Evolutionary conservation across 2,888 invertebrate species (phyloP).

Genomic region (Ophraella communa): DNA sequence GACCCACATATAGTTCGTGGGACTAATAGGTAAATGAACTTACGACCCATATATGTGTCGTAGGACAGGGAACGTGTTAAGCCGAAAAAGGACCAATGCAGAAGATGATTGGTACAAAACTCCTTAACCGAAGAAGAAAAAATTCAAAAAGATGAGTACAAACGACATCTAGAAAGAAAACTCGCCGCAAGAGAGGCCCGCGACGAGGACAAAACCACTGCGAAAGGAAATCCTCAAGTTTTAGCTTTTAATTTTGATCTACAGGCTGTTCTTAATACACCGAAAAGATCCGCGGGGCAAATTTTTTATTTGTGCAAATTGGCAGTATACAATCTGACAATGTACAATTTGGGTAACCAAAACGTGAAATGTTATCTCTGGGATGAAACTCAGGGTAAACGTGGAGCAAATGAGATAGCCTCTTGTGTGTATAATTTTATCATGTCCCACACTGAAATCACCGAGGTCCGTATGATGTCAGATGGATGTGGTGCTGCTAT

Average conservation of each 20-base stretch:
- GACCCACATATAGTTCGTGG: too few relatives aligned
- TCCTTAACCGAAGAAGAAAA: constrained; percentile 33
- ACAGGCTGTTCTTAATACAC: constrained; percentile 45
- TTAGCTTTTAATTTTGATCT: constrained; percentile 48
- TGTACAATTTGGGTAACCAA: constrained; percentile 25
- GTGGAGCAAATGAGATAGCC: constrained; percentile 47
- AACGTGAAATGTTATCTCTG: constrained; percentile 46
- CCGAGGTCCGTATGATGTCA: constrained; percentile 33
- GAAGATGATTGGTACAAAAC: constrained; percentile 39
- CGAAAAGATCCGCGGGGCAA: constrained; percentile 44
- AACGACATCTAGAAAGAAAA: constrained; percentile 38
- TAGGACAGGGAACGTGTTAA: too few relatives aligned
- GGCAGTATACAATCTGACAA: constrained; percentile 44
- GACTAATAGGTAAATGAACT: too few relatives aligned
- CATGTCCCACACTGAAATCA: constrained; percentile 21
- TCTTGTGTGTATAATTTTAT: constrained; percentile 40
- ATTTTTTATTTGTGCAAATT: constrained; percentile 48
- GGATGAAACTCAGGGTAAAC: constrained; percentile 49
- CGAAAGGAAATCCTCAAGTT: constrained; percentile 32
- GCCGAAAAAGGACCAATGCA: constrained; percentile 46
- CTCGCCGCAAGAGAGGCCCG: constrained; percentile 35
- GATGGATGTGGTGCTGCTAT: constrained; percentile 35
- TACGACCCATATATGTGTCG: too few relatives aligned
- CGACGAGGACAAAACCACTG: constrained; percentile 43
- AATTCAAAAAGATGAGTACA: constrained; percentile 18